Evolutionary conservation across 2,113 vertebrate genomes (phyloP).

Genomic region (Antigone vipio): DNA sequence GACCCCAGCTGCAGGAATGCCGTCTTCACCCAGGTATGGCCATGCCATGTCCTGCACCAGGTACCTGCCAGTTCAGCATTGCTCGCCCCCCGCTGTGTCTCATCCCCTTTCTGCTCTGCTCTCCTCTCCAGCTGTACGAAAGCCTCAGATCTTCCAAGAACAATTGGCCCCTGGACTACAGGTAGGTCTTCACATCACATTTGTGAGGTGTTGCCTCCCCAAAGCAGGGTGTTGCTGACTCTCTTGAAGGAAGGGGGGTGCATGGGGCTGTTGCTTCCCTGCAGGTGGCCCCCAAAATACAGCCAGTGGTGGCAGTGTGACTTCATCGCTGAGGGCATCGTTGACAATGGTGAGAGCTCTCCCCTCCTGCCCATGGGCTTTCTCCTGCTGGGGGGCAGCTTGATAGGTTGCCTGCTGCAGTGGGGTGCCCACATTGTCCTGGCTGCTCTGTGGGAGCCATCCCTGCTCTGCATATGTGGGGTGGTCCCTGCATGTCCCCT

Average conservation of each 20-base stretch:
- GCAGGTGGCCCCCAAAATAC: slow-evolving; percentile 89
- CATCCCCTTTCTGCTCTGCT: not conserved
- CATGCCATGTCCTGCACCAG: accelerated
- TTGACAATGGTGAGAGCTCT: slow-evolving; percentile 84
- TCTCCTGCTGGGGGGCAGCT: not conserved
- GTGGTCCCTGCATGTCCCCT: not conserved
- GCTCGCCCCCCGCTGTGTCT: accelerated
- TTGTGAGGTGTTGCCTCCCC: not conserved
- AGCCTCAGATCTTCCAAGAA: slow-evolving; percentile 89
- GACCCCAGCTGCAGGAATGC: slow-evolving; percentile 87
- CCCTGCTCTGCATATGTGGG: not conserved
- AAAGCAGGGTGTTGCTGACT: not conserved
- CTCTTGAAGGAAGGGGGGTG: accelerated
- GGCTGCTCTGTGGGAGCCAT: not conserved
- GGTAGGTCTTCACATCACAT: slow-evolving; percentile 64
- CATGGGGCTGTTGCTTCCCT: not conserved
- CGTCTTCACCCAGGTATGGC: slow-evolving; percentile 87
- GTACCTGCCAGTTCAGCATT: not conserved
- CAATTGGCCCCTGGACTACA: slow-evolving; percentile 91
- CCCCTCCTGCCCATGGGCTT: not conserved
- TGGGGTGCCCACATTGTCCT: accelerated
- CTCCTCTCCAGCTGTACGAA: slow-evolving; percentile 84
- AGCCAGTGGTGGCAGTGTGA: slow-evolving; percentile 97
- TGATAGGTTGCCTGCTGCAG: accelerated
- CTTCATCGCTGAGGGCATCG: slow-evolving; percentile 91